Conservation (phyloP, 2,797 vertebrate species). For the Chrysocyon brachyurus region DNA sequence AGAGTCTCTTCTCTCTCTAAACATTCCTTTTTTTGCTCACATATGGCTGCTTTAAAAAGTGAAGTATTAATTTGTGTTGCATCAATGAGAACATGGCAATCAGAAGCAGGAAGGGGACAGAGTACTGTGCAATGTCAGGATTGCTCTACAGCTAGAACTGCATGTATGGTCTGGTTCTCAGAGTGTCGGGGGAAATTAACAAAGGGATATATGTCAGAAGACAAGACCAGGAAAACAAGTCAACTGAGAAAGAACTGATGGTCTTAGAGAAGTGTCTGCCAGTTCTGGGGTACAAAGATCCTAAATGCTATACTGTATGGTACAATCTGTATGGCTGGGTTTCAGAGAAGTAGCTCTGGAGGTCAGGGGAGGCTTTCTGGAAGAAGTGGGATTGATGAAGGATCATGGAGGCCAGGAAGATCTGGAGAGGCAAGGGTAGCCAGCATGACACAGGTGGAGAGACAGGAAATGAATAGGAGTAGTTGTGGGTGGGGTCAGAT, state of each 20-base stretch:
- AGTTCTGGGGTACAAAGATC: slow-evolving; percentile 3
- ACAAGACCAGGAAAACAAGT: slow-evolving; percentile 46
- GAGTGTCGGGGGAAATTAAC: slow-evolving; percentile 21
- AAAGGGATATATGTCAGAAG: slow-evolving; percentile 39
- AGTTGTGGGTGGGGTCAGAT: neutral
- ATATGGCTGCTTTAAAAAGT: slow-evolving; percentile 31
- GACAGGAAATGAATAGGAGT: neutral
- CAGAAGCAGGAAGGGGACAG: slow-evolving; percentile 52
- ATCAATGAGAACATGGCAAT: slow-evolving; percentile 32
- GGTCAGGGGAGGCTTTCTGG: neutral
- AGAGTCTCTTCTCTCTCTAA: slow-evolving; percentile 59
- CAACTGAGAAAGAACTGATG: neutral
- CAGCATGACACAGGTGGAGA: neutral
- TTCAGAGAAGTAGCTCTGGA: slow-evolving; percentile 40
- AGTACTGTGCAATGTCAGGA: slow-evolving; percentile 44
- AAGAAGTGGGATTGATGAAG: neutral
- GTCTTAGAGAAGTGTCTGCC: neutral
- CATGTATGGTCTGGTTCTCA: slow-evolving; percentile 55
- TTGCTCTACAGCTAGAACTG: slow-evolving; percentile 38
- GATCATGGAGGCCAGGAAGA: neutral
- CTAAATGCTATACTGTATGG: neutral
- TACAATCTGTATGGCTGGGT: neutral
- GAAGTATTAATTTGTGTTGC: slow-evolving; percentile 4
- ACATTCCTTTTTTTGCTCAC: neutral
- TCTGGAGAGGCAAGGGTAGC: slow-evolving; percentile 3